A percentile compares a stretch with the other conserved stretches of the same genome.
phyloP scores from a whole-genome alignment of 2,888 invertebrate species.

The Steinernema carpocapsae region DNA sequence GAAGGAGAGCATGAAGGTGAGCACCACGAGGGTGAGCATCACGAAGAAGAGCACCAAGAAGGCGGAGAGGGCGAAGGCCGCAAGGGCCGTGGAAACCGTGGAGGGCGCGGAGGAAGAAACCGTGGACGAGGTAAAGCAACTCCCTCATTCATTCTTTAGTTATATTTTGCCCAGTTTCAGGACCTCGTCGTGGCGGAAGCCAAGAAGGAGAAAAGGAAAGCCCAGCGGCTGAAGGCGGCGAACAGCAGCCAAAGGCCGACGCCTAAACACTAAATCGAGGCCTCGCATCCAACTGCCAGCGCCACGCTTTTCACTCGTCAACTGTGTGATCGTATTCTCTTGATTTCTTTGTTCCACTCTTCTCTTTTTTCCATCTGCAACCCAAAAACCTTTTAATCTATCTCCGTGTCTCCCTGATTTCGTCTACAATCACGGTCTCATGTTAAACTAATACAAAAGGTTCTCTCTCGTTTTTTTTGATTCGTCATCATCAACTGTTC shows the following conservation, averaged over 20 bases:
- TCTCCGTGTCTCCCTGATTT: background rate
- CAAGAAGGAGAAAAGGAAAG: background rate
- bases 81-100: slow-evolving; percentile 4
- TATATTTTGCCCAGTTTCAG: background rate
- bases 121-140: slow-evolving; percentile 2
- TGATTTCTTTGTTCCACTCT: background rate
- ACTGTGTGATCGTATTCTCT: slow-evolving; percentile 26
- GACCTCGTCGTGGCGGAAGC: slow-evolving; percentile 28
- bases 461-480: background rate
- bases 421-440: background rate
- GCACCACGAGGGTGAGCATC: slow-evolving; percentile 26
- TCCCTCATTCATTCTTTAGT: background rate
- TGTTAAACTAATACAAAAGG: background rate
- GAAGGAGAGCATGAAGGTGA: slow-evolving; percentile 35
- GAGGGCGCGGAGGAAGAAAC: background rate
- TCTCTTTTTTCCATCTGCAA: background rate
- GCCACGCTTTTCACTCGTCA: slow-evolving; percentile 30
- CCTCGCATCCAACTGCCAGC: slow-evolving; percentile 34
- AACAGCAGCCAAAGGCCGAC: slow-evolving; percentile 14
- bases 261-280: slow-evolving; percentile 12
- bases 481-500: background rate
- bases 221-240: background rate
- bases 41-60: slow-evolving; percentile 5
- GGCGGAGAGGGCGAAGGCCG: slow-evolving; percentile 9
- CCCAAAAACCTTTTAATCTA: background rate